Conservation (phyloP, 2,888 invertebrate genomes). For the Drosophila peninsularis region DNA sequence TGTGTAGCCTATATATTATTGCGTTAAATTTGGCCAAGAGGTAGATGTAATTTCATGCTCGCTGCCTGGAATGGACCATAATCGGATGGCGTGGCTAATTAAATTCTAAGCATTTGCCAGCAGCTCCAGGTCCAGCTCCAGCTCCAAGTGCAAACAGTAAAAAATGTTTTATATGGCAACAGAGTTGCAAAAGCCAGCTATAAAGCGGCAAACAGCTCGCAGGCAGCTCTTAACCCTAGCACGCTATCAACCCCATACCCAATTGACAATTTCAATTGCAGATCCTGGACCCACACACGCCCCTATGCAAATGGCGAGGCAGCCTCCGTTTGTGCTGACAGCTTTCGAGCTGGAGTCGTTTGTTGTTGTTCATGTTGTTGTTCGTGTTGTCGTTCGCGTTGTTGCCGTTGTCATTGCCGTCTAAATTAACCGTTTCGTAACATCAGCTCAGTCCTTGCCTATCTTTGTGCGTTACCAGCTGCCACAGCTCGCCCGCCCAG, state of each 20-base stretch:
- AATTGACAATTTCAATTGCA: constrained; percentile 72
- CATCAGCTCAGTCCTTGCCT: constrained; percentile 67
- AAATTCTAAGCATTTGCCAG: constrained; percentile 76
- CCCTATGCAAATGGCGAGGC: constrained; percentile 68
- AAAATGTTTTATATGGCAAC: constrained; percentile 71
- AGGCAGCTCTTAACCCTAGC: constrained; percentile 9
- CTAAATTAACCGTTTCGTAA: constrained; percentile 81
- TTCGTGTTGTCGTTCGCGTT: constrained; percentile 34
- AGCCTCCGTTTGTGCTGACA: constrained; percentile 60
- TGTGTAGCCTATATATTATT: constrained; percentile 23
- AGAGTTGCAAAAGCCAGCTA: constrained; percentile 30
- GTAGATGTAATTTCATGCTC: constrained; percentile 66
- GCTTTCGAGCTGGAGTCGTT: constrained; percentile 77
- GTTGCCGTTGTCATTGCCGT: constrained; percentile 59
- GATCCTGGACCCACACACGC: constrained; percentile 72
- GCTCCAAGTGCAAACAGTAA: constrained; percentile 58
- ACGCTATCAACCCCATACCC: constrained; percentile 2
- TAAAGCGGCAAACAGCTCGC: constrained; percentile 14
- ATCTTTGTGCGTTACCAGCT: constrained; percentile 70
- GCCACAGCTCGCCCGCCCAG: constrained; percentile 25
- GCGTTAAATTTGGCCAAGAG: constrained; percentile 32
- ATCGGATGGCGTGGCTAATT: constrained; percentile 74
- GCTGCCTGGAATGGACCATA: constrained; percentile 60
- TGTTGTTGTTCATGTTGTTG: constrained; percentile 47
- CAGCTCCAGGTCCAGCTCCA: constrained; percentile 41